Evolutionary conservation across 1,140 invertebrate genomes (phyloP).

Genomic region (Araneus ventricosus): DNA sequence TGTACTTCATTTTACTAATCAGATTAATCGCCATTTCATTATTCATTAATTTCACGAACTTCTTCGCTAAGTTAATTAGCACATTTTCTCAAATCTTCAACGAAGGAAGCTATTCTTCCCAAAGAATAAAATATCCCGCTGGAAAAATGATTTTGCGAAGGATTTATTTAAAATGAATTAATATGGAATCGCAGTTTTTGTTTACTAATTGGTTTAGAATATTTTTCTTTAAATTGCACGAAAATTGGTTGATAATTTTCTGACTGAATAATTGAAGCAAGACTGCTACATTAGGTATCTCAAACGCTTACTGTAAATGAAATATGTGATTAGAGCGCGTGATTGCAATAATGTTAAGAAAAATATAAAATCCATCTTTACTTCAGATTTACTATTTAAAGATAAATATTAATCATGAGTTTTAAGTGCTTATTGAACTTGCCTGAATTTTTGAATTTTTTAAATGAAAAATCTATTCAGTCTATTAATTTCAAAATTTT

Average conservation of each 20-base stretch:
- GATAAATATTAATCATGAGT: too few species aligned
- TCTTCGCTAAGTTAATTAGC: neutral
- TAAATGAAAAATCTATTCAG: too few species aligned
- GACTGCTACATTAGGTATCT: too few species aligned
- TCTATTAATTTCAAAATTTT: too few species aligned
- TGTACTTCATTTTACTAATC: neutral
- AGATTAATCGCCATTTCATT: neutral
- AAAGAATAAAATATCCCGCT: neutral
- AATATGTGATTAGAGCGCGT: too few species aligned
- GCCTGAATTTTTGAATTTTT: too few species aligned
- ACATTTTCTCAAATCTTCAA: neutral
- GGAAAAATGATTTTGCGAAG: neutral
- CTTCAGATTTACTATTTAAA: too few species aligned
- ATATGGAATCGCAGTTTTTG: neutral
- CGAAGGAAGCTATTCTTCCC: neutral
- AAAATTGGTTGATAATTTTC: neutral
- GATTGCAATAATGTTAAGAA: too few species aligned
- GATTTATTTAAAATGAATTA: constrained; percentile 1
- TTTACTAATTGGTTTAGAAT: neutral
- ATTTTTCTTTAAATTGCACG: neutral
- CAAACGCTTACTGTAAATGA: too few species aligned
- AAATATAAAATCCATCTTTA: too few species aligned
- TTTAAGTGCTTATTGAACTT: too few species aligned
- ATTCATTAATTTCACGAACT: neutral
- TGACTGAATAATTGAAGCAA: too few species aligned